Evolutionary conservation across 2,888 invertebrate genomes (phyloP).

Genomic region (Scaptomyza parva): DNA sequence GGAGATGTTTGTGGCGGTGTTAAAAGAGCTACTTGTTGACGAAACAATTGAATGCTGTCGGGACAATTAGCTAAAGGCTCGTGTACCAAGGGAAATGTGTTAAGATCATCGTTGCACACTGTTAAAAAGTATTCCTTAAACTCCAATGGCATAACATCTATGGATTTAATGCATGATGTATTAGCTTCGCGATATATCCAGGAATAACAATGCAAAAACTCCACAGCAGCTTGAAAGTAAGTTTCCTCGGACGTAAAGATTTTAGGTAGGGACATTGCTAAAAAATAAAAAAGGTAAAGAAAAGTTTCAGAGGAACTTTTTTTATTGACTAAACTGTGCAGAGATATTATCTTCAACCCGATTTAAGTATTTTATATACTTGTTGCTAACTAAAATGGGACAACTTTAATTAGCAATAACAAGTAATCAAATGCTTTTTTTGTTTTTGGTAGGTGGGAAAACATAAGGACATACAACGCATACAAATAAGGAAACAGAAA

Average conservation of each 20-base stretch:
- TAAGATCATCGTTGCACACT: slow-evolving; percentile 85
- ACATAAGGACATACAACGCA: slow-evolving; percentile 11
- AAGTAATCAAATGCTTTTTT: slow-evolving; percentile 20
- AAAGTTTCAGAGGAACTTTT: not conserved
- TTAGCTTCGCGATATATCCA: slow-evolving; percentile 89
- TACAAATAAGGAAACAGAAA: slow-evolving; percentile 19
- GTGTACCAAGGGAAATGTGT: slow-evolving; percentile 84
- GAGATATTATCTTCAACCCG: too few species aligned
- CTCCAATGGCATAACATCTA: slow-evolving; percentile 86
- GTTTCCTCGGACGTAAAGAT: slow-evolving; percentile 67
- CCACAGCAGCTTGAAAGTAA: slow-evolving; percentile 87
- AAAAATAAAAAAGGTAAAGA: slow-evolving; percentile 13
- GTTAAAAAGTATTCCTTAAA: slow-evolving; percentile 85
- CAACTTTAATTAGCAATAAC: slow-evolving; percentile 38
- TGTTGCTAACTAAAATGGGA: slow-evolving; percentile 9
- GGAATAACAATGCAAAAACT: slow-evolving; percentile 87
- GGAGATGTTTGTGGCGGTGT: slow-evolving; percentile 54
- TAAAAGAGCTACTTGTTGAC: slow-evolving; percentile 70
- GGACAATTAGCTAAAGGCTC: slow-evolving; percentile 27
- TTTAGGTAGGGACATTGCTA: slow-evolving; percentile 83
- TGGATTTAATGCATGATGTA: slow-evolving; percentile 87
- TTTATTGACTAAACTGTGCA: not conserved
- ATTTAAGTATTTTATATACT: not conserved
- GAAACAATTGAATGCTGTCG: slow-evolving; percentile 48
- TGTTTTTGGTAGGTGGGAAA: slow-evolving; percentile 15